Evolutionary conservation across 1,140 invertebrate species (phyloP).

Genomic region (Holotrichia oblita): DNA sequence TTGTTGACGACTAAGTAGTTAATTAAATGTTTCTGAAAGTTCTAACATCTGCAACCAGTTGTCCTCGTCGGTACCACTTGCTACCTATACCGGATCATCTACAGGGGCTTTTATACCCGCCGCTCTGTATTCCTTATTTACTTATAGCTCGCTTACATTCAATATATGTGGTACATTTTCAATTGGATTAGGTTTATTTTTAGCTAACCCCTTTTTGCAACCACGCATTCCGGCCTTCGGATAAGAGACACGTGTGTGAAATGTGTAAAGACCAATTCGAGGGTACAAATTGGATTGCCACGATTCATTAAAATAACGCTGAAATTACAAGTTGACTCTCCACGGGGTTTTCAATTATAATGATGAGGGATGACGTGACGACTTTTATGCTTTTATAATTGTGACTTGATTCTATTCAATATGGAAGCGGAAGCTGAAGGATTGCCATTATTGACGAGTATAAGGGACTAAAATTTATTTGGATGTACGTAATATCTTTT

Average conservation of each 20-base stretch:
- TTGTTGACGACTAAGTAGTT: conserved; percentile 10
- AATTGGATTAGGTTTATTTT: not conserved
- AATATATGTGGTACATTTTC: not conserved
- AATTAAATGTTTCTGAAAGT: conserved; percentile 36
- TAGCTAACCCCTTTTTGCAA: conserved; percentile 11
- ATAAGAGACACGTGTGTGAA: not conserved
- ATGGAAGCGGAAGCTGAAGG: not conserved
- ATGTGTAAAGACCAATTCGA: conserved; percentile 4
- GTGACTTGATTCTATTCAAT: conserved; percentile 9
- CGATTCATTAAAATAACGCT: conserved; percentile 35
- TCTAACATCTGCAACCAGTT: conserved; percentile 48
- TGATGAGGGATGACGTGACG: conserved; percentile 22
- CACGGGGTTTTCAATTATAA: conserved; percentile 20
- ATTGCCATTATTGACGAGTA: not conserved
- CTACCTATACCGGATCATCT: conserved; percentile 32
- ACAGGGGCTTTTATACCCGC: conserved; percentile 34
- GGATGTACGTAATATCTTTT: too few relatives aligned
- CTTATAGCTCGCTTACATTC: not conserved
- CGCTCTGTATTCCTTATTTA: not conserved
- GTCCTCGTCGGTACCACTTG: conserved; percentile 45
- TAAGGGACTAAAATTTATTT: too few relatives aligned
- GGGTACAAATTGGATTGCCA: conserved; percentile 17
- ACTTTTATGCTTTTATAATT: not conserved
- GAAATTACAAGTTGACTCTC: conserved; percentile 29
- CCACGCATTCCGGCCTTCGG: not conserved